A percentile compares a stretch with the other conserved stretches of the same genome.
Evolutionary conservation across 1,140 invertebrate genomes (phyloP).

Genomic region (Diorhabda carinulata): DNA sequence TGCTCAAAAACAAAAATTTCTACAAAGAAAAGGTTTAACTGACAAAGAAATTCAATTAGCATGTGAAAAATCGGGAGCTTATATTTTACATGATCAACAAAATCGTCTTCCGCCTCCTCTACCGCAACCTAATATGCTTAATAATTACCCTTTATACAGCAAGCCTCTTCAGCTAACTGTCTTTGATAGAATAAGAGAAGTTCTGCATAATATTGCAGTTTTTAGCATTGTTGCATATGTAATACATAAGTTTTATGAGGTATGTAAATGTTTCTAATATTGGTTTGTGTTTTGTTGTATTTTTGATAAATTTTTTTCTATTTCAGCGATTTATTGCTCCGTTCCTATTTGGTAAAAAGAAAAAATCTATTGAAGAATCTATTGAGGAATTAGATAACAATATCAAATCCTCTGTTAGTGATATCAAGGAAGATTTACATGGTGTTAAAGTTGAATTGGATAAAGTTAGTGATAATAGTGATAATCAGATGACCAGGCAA

Average conservation of each 20-base stretch:
- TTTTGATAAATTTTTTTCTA: neutral
- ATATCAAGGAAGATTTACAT: conserved; percentile 56
- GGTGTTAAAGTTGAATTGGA: conserved; percentile 58
- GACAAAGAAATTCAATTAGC: conserved; percentile 74
- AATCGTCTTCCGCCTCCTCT: conserved; percentile 23
- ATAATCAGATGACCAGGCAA: conserved; percentile 54
- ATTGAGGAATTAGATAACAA: conserved; percentile 64
- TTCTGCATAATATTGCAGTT: conserved; percentile 63
- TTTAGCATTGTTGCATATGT: conserved; percentile 68
- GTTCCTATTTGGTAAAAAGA: conserved; percentile 45
- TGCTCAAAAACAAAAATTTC: conserved; percentile 73
- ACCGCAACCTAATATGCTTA: conserved; percentile 23
- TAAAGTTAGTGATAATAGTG: conserved; percentile 50
- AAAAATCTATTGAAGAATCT: conserved; percentile 54
- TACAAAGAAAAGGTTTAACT: conserved; percentile 74
- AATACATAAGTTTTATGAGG: conserved; percentile 71
- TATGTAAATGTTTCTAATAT: conserved; percentile 36
- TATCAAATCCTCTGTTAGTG: conserved; percentile 58
- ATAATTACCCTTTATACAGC: conserved; percentile 16
- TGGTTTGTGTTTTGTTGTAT: neutral
- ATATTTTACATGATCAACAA: conserved; percentile 39
- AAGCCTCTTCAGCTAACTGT: conserved; percentile 39
- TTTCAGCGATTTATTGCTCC: conserved; percentile 44
- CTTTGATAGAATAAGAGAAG: conserved; percentile 60
- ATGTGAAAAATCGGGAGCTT: conserved; percentile 58